Conservation (phyloP, 2,113 vertebrate species). For the Tursiops truncatus region DNA sequence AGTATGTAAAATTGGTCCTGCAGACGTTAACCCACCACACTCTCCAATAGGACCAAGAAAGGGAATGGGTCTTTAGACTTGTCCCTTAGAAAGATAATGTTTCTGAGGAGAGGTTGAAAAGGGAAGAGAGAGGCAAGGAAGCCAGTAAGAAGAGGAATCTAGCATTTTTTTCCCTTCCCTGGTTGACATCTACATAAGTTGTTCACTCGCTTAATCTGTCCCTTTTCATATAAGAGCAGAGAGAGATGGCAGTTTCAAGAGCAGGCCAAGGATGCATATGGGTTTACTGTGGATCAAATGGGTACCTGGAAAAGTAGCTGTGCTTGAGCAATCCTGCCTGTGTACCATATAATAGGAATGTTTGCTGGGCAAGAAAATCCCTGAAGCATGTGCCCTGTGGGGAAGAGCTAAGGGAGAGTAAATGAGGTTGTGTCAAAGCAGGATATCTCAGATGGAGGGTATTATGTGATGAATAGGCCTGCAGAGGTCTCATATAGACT, state of each 20-base stretch:
- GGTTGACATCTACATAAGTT: not conserved
- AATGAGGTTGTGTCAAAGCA: not conserved
- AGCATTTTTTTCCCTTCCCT: not conserved
- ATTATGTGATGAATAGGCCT: not conserved
- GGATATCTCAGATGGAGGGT: not conserved
- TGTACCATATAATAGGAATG: too few species aligned
- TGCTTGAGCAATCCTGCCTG: not conserved
- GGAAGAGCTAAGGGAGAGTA: not conserved
- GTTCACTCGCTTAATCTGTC: not conserved
- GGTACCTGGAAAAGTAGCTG: not conserved
- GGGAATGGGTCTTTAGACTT: not conserved
- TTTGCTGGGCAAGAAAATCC: not conserved
- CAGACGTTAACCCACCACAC: not conserved
- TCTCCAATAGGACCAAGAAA: not conserved
- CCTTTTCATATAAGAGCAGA: not conserved
- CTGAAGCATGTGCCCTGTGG: not conserved
- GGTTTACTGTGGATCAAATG: not conserved
- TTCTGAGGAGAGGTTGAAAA: not conserved
- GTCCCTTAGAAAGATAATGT: not conserved
- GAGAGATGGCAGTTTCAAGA: not conserved
- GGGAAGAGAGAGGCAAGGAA: not conserved
- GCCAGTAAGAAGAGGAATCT: not conserved
- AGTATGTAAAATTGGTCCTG: not conserved
- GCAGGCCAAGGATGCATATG: not conserved
- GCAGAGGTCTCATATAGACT: not conserved